These are phyloP conservation scores for Chloroceryle amazona DNA, from an alignment of 2,797 vertebrate genomes.

Conservation along the genomic window DNA sequence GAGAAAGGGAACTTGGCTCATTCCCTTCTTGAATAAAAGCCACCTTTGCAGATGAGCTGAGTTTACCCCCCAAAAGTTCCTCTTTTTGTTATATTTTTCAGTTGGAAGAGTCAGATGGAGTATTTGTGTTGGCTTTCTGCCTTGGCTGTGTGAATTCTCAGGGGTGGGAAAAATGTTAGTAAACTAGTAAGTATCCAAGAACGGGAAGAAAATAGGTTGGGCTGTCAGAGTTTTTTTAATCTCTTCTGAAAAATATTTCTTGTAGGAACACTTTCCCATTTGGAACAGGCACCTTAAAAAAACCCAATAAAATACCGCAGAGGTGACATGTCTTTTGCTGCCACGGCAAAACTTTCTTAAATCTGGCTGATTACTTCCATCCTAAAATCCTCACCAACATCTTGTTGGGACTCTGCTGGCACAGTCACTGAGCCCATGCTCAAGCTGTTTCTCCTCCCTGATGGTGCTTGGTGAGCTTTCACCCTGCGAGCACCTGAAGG, in stretches of 20 bases:
- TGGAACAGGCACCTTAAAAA: background rate
- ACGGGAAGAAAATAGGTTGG: conserved; percentile 21
- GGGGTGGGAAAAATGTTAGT: background rate
- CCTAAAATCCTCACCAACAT: background rate
- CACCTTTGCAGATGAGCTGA: background rate
- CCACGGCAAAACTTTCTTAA: background rate
- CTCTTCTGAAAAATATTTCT: conserved; percentile 36
- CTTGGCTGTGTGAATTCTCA: background rate
- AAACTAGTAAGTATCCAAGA: conserved; percentile 10
- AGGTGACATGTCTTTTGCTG: background rate
- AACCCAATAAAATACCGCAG: background rate
- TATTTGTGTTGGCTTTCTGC: background rate
- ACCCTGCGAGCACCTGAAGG: background rate
- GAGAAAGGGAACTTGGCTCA: background rate
- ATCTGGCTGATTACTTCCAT: background rate
- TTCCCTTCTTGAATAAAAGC: background rate
- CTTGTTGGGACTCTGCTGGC: background rate
- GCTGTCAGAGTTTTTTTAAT: conserved; percentile 7
- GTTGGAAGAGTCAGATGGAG: background rate
- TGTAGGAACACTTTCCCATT: background rate
- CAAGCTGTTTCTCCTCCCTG: background rate
- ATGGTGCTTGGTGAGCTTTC: background rate
- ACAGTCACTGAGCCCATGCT: background rate
- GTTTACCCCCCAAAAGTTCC: background rate
- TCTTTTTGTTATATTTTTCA: background rate